These are phyloP conservation scores for Protaetia brevitarsis DNA, from an alignment of 1,140 invertebrate species.

Conservation along the genomic window DNA sequence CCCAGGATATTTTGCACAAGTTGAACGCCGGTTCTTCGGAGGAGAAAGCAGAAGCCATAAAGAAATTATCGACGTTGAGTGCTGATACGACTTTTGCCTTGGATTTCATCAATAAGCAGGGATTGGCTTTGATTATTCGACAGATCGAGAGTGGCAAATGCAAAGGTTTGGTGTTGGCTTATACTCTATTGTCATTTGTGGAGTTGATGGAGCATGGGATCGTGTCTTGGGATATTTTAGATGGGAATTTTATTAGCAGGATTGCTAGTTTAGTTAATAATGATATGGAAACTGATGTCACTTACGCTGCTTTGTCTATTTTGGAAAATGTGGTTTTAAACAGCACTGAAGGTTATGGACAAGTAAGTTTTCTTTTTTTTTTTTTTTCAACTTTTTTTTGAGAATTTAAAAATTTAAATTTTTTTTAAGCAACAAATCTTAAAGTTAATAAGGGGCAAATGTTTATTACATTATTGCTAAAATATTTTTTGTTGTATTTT, in stretches of 20 bases:
- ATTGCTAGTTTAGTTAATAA: constrained; percentile 74
- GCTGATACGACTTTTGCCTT: constrained; percentile 85
- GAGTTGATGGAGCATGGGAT: constrained; percentile 95
- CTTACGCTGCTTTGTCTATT: constrained; percentile 84
- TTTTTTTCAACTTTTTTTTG: no score
- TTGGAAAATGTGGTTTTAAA: constrained; percentile 89
- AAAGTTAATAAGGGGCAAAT: no score
- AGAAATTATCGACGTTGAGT: constrained; percentile 72
- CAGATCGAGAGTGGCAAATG: constrained; percentile 72
- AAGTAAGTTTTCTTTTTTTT: no score
- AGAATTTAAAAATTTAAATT: no score
- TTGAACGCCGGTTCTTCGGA: constrained; percentile 64
- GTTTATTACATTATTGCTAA: no score
- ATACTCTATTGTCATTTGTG: constrained; percentile 80
- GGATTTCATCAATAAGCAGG: constrained; percentile 92
- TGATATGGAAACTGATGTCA: constrained; percentile 66
- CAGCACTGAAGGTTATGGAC: constrained; percentile 74
- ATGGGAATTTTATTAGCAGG: constrained; percentile 81
- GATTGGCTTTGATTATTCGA: constrained; percentile 75
- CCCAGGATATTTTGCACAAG: constrained; percentile 75
- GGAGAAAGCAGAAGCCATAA: constrained; percentile 70
- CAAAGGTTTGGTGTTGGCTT: constrained; percentile 66
- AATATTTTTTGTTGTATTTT: no score
- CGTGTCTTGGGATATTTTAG: constrained; percentile 89
- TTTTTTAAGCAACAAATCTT: no score